These are phyloP conservation scores for Acleris laterana DNA, from an alignment of 2,888 invertebrate species.

Conservation along the genomic window DNA sequence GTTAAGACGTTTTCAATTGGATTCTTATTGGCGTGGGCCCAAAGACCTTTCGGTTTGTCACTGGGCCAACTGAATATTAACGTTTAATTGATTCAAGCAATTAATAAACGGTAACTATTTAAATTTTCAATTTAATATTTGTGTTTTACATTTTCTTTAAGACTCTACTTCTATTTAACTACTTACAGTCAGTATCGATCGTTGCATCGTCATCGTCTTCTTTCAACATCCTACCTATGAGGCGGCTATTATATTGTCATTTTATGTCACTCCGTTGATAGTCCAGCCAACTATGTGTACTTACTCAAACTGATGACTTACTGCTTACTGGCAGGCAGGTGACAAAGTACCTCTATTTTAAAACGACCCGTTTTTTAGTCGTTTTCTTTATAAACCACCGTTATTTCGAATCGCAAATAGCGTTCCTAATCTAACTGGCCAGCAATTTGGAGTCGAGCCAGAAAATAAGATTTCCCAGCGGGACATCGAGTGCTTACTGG, in stretches of 20 bases:
- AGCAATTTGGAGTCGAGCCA: constrained; percentile 35
- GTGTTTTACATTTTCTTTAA: constrained; percentile 3
- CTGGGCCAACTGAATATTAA: constrained; percentile 39
- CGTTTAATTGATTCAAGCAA: constrained; percentile 43
- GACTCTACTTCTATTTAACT: background rate
- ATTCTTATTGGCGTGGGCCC: constrained; percentile 60
- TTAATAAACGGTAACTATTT: constrained; percentile 40
- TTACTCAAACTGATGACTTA: background rate
- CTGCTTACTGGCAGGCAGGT: constrained; percentile 3
- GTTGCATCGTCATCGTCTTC: background rate
- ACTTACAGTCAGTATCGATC: background rate
- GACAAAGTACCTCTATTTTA: constrained; percentile 5
- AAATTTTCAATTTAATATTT: constrained; percentile 26
- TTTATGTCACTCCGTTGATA: background rate
- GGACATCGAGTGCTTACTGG: constrained; percentile 33
- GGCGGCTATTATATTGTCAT: too few relatives aligned
- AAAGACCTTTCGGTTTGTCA: constrained; percentile 43
- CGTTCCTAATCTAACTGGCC: constrained; percentile 36
- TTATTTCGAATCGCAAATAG: constrained; percentile 32
- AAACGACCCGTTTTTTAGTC: constrained; percentile 10
- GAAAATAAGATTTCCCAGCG: constrained; percentile 40
- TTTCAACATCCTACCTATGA: background rate
- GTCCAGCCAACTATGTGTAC: background rate
- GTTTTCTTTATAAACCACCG: constrained; percentile 28
- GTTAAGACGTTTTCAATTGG: constrained; percentile 9